These are phyloP conservation scores for Orientallactaga bullata DNA, from an alignment of 2,113 vertebrate species.

Conservation along the genomic window DNA sequence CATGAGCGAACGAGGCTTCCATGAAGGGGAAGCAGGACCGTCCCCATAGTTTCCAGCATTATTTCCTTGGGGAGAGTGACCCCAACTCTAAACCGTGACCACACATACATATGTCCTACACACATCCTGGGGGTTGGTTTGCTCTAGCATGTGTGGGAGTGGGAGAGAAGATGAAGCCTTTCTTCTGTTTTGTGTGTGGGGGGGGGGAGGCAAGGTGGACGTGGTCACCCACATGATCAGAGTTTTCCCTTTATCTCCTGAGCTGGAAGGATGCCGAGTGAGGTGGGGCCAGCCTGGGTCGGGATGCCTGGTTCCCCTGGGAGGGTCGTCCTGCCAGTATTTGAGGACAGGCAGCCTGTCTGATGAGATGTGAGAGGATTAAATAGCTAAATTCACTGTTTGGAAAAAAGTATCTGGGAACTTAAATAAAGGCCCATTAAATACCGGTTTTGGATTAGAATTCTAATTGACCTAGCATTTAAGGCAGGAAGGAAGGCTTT, in stretches of 20 bases:
- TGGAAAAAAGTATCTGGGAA: slow-evolving; percentile 49
- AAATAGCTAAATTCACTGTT: neutral
- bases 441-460: slow-evolving; percentile 53
- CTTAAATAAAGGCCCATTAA: slow-evolving; percentile 58
- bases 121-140: neutral
- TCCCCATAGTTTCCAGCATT: accelerated
- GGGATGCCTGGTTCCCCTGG: neutral
- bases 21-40: too few species aligned
- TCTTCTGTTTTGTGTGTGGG: accelerated
- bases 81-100: neutral
- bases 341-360: neutral
- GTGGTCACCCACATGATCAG: neutral
- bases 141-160: too few species aligned
- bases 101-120: neutral
- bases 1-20: accelerated
- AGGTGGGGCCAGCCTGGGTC: accelerated
- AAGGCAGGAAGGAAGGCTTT: slow-evolving; percentile 57
- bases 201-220: accelerated
- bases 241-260: accelerated
- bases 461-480: slow-evolving; percentile 56
- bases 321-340: accelerated
- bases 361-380: neutral
- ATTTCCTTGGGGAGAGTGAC: neutral
- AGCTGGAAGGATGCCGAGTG: neutral
- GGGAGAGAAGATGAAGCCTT: too few species aligned